A percentile compares a stretch with the other conserved stretches of the same genome.
Conservation (phyloP, 64 coral and sea anemone species). For the Exaiptasia diaphana region DNA sequence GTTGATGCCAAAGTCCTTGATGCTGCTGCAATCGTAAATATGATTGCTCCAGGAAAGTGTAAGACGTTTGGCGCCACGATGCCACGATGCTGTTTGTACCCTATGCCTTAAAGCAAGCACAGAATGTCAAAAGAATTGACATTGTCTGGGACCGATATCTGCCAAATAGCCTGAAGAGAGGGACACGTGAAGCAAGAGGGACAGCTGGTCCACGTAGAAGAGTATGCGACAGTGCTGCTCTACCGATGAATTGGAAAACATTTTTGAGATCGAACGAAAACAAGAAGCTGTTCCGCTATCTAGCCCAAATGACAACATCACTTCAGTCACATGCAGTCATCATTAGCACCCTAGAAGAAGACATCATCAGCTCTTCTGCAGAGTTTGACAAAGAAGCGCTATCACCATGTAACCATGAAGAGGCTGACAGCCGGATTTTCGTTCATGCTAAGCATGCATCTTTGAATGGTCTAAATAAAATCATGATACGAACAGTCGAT, state of each 20-base stretch:
- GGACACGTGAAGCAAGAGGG: slow-evolving; percentile 1
- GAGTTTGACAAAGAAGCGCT: not conserved
- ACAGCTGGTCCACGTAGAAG: not conserved
- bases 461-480: too few species aligned
- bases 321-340: not conserved
- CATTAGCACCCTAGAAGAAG: not conserved
- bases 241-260: not conserved
- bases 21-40: slow-evolving; percentile 23
- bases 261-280: slow-evolving; percentile 13
- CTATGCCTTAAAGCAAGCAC: not conserved
- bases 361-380: not conserved
- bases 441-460: too few species aligned
- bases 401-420: not conserved
- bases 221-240: not conserved
- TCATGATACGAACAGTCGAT: too few species aligned
- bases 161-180: slow-evolving; percentile 4
- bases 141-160: slow-evolving; percentile 12
- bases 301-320: not conserved
- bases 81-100: slow-evolving; percentile 10
- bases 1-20: slow-evolving; percentile 2
- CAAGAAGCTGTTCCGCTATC: slow-evolving; percentile 8
- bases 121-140: slow-evolving; percentile 1
- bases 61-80: slow-evolving; percentile 10
- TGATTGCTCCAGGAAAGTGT: not conserved
- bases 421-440: slow-evolving; percentile 15